These are phyloP conservation scores for Drosophila bocqueti DNA, from an alignment of 1,140 invertebrate genomes.

Conservation along the genomic window DNA sequence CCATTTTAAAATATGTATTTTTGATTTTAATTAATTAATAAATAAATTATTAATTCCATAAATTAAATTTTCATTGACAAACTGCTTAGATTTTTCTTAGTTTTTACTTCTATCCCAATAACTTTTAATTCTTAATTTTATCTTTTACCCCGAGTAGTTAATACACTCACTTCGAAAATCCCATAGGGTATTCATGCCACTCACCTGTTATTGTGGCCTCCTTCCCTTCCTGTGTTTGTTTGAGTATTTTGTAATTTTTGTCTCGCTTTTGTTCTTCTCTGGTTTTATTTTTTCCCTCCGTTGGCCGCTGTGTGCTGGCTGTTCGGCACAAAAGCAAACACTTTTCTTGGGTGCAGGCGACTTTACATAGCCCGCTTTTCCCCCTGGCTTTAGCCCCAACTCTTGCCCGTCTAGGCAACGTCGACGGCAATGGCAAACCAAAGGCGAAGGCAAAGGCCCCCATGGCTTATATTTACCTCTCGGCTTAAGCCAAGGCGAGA, in stretches of 20 bases:
- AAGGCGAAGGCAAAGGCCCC: slow-evolving; percentile 52
- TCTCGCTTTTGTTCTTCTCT: slow-evolving; percentile 36
- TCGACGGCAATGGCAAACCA: slow-evolving; percentile 11
- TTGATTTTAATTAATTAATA: too few relatives aligned
- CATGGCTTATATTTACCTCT: slow-evolving; percentile 61
- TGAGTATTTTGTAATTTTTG: slow-evolving; percentile 52
- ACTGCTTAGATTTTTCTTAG: not conserved
- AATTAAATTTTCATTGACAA: not conserved
- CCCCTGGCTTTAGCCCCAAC: not conserved
- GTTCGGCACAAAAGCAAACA: slow-evolving; percentile 51
- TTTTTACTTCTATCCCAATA: too few relatives aligned
- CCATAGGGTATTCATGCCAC: slow-evolving; percentile 23
- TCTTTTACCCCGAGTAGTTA: too few relatives aligned
- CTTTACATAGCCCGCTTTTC: slow-evolving; percentile 44
- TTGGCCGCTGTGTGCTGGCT: slow-evolving; percentile 11
- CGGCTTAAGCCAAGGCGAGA: slow-evolving; percentile 50
- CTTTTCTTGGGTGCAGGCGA: slow-evolving; percentile 57
- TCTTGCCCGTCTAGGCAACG: not conserved
- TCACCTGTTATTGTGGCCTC: slow-evolving; percentile 28
- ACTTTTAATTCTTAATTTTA: not conserved
- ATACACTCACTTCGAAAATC: not conserved
- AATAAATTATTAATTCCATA: too few relatives aligned
- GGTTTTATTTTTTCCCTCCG: slow-evolving; percentile 18
- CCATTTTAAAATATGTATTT: too few relatives aligned
- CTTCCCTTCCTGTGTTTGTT: slow-evolving; percentile 31